A percentile compares a stretch with the other conserved stretches of the same genome.
These are phyloP conservation scores for Craterocephalus amniculus DNA, from an alignment of 2,797 vertebrate species.

Conservation along the genomic window DNA sequence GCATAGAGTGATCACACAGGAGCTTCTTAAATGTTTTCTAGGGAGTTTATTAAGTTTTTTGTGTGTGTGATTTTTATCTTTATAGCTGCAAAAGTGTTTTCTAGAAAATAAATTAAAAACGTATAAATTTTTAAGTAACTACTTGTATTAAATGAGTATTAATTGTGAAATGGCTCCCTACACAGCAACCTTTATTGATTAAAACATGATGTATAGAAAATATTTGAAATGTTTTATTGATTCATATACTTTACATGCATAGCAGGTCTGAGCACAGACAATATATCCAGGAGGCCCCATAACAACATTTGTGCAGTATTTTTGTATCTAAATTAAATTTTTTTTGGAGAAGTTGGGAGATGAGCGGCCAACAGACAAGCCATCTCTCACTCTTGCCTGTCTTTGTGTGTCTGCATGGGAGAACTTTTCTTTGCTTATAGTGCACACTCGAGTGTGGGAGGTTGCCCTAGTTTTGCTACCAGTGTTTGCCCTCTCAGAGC, in stretches of 20 bases:
- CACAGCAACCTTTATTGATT: not conserved
- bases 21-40: slow-evolving; percentile 18
- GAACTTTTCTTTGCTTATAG: slow-evolving; percentile 51
- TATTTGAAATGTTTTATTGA: not conserved
- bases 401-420: slow-evolving; percentile 14
- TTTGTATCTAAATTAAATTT: slow-evolving; percentile 27
- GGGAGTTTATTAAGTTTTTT: not conserved
- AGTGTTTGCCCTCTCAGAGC: slow-evolving; percentile 66
- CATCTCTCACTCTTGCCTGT: slow-evolving; percentile 35
- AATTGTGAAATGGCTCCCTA: not conserved
- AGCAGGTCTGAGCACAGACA: not conserved
- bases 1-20: slow-evolving; percentile 30
- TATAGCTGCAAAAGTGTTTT: not conserved
- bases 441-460: slow-evolving; percentile 61
- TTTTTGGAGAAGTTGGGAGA: slow-evolving; percentile 26
- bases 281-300: not conserved
- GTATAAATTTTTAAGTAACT: not conserved
- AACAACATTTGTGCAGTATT: slow-evolving; percentile 8
- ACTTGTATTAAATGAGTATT: not conserved
- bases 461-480: slow-evolving; percentile 69
- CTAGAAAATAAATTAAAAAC: not conserved
- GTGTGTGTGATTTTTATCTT: slow-evolving; percentile 1
- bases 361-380: slow-evolving; percentile 37
- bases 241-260: not conserved
- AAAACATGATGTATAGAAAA: not conserved